A percentile compares a stretch with the other conserved stretches of the same genome.
Conservation (phyloP, 2,113 vertebrate species). For the Phainopepla nitens region DNA sequence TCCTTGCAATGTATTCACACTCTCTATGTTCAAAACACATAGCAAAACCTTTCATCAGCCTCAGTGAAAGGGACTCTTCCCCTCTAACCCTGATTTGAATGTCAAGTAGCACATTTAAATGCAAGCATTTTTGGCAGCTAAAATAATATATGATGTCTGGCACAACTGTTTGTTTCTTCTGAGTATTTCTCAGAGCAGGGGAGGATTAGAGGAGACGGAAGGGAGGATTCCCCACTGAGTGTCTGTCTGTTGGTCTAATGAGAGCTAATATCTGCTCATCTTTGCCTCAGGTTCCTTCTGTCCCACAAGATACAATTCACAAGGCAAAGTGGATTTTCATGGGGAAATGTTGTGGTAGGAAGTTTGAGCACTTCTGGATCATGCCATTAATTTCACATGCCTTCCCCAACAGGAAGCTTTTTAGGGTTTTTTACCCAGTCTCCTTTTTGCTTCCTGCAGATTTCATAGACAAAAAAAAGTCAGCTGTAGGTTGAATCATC, state of each 20-base stretch:
- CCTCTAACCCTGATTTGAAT: constrained; percentile 55
- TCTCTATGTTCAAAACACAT: not conserved
- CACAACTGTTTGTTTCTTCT: constrained; percentile 15
- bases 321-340: not conserved
- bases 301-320: not conserved
- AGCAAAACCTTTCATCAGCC: constrained; percentile 36
- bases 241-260: not conserved
- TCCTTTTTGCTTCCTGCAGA: not conserved
- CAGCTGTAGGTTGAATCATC: not conserved
- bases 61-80: not conserved
- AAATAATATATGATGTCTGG: constrained; percentile 26
- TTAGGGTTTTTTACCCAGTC: not conserved
- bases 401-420: not conserved
- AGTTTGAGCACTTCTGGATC: not conserved
- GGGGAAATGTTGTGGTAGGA: not conserved
- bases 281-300: not conserved
- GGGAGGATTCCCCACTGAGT: not conserved
- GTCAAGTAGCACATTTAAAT: constrained; percentile 57
- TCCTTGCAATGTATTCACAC: not conserved
- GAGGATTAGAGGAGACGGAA: not conserved
- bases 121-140: constrained; percentile 37
- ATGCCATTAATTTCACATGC: not conserved
- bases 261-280: not conserved
- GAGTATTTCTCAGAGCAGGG: not conserved
- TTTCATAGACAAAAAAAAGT: not conserved